Evolutionary conservation across 2,797 vertebrate genomes (phyloP).

Genomic region (Arrhamphus sclerolepis): DNA sequence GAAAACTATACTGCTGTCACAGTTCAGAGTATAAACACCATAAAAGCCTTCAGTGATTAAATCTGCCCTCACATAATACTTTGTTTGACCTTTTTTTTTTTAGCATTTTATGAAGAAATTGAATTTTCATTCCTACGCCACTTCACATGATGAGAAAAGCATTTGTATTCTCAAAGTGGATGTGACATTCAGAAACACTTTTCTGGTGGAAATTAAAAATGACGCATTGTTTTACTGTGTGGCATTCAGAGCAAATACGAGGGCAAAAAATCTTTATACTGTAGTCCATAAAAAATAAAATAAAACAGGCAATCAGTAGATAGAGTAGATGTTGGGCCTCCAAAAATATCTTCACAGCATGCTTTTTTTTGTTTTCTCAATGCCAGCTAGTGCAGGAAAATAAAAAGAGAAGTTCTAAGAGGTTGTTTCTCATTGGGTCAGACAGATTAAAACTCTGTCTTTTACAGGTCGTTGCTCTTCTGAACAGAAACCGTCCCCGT

Average conservation of each 20-base stretch:
- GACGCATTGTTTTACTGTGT: slow-evolving; percentile 21
- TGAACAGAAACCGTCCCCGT: slow-evolving; percentile 55
- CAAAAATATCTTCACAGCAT: slow-evolving; percentile 35
- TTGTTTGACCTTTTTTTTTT: neutral
- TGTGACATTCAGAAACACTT: slow-evolving; percentile 71
- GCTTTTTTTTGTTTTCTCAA: slow-evolving; percentile 1
- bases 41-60: neutral
- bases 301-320: slow-evolving; percentile 7
- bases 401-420: too few species aligned
- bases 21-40: too few species aligned
- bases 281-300: neutral
- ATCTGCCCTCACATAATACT: neutral
- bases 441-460: neutral
- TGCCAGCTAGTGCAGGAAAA: too few species aligned
- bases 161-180: slow-evolving; percentile 69
- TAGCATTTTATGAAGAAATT: slow-evolving; percentile 49
- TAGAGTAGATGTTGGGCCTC: slow-evolving; percentile 11
- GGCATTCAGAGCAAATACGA: slow-evolving; percentile 35
- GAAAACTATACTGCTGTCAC: too few species aligned
- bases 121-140: slow-evolving; percentile 33
- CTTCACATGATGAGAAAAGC: slow-evolving; percentile 21
- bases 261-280: too few species aligned
- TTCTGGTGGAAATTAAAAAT: slow-evolving; percentile 49
- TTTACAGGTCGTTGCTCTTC: slow-evolving; percentile 26
- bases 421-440: neutral